Base-by-base conservation (phyloP, 2,113 vertebrate genomes). In the Casuarius casuarius region DNA sequence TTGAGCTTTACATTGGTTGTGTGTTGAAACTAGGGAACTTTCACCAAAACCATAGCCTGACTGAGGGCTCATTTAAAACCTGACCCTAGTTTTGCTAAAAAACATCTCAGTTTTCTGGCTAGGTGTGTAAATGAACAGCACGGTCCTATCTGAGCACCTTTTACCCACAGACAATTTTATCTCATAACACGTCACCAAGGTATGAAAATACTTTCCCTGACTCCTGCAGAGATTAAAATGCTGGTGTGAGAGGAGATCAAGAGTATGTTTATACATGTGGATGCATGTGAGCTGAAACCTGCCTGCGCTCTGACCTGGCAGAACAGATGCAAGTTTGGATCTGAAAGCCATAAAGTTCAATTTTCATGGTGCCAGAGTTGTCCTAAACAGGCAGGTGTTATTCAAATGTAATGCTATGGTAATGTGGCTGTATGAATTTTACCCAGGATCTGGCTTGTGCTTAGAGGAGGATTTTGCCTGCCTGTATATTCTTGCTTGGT, bases 1-100 rank as follows among this genome's bases (percentile, higher is more conserved):
- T 94, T 87, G 89, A 85, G 81, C 38, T 94, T 87, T 94, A 87
- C 40, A 65, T 28, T 79, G 77, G 88, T 93, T 94, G 92, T 90
- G 93, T 95, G 74, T 67, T 85, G 81, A 82, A 89, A 87, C 33
- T 49, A 90, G 59, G 84, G 67, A 93, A 73, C 84, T 85, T 94
- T 73, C 81, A 89, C 73, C n/a, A 56, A 91, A 88, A 58, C 73
- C 58, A 22, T 83, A 84, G 33, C 15, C 20, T 81, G 17, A 4
- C 38, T 59, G 40, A 80, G 54, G 28, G 51, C 25, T 94, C 63
- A 54, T 0, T 1, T 83, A 89, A 92, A 97, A 97, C 19, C 25
- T 72, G 42, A 83, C 28, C 12, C 46, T 71, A 31, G 61, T 29
- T 95, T 75, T 94, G 40, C 44, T 71, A 44, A 91, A 92, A 87